phyloP scores from a whole-genome alignment of 30 jellyfish, hydroid and myxozoan genomes.

The Turritopsis dohrnii region DNA sequence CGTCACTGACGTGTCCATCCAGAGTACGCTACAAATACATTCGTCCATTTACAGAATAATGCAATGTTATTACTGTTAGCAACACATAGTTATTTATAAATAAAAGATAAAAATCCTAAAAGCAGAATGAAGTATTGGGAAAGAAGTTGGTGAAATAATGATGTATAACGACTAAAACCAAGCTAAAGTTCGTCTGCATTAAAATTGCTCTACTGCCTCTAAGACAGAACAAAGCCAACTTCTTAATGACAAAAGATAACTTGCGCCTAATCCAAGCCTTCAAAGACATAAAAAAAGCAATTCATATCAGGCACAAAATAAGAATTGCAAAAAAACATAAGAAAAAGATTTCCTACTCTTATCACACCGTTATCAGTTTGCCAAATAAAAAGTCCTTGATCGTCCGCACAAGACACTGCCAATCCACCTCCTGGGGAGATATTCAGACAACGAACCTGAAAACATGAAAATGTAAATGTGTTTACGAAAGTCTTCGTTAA shows the following conservation, averaged over 20 bases:
- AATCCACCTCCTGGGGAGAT: slow-evolving; percentile 74
- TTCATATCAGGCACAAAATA: background rate
- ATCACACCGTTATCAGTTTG: slow-evolving; percentile 61
- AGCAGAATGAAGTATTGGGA: background rate
- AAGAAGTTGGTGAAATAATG: no score
- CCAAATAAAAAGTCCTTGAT: slow-evolving; percentile 53
- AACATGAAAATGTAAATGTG: no score
- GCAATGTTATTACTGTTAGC: background rate
- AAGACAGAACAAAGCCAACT: no score
- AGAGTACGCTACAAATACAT: slow-evolving; percentile 37
- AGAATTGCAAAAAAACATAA: background rate
- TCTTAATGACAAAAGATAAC: no score
- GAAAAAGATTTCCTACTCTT: slow-evolving; percentile 26
- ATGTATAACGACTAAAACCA: no score
- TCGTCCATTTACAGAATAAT: background rate
- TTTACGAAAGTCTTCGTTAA: no score
- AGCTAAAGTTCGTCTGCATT: no score
- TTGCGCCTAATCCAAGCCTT: no score
- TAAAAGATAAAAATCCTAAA: background rate
- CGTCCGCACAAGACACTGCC: slow-evolving; percentile 67
- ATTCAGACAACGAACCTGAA: slow-evolving; percentile 51
- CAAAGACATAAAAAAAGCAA: background rate
- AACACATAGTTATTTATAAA: background rate
- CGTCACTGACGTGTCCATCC: slow-evolving; percentile 61
- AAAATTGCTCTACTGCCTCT: no score